Evolutionary conservation across 2,888 invertebrate genomes (phyloP).

Genomic region (Himalopsyche tibetana): DNA sequence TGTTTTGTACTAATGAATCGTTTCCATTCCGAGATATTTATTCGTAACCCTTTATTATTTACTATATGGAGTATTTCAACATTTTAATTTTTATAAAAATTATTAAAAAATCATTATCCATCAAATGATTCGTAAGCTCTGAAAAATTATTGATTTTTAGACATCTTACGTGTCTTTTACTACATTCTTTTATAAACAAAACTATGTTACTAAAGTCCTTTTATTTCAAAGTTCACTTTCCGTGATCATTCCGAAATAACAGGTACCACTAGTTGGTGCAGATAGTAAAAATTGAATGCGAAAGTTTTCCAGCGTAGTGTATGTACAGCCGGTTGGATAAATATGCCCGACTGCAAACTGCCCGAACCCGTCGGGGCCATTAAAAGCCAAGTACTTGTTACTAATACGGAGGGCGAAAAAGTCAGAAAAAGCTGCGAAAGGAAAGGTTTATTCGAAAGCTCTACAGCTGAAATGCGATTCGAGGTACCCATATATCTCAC

Average conservation of each 20-base stretch:
- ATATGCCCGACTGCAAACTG: conserved; percentile 41
- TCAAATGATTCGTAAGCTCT: too few relatives aligned
- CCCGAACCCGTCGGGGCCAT: conserved; percentile 38
- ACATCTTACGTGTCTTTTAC: too few relatives aligned
- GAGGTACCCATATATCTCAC: conserved; percentile 15
- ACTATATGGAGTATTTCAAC: too few relatives aligned
- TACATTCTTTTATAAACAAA: too few relatives aligned
- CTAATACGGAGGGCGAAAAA: conserved; percentile 40
- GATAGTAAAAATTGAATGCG: conserved; percentile 41
- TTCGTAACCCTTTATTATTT: too few relatives aligned
- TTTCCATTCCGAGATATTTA: too few relatives aligned
- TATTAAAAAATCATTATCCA: too few relatives aligned
- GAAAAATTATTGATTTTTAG: too few relatives aligned
- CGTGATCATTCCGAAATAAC: background rate
- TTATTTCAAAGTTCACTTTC: conserved; percentile 1
- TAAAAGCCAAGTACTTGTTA: conserved; percentile 43
- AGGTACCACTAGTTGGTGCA: conserved; percentile 7
- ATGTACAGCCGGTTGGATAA: conserved; percentile 19
- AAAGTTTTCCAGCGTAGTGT: conserved; percentile 6
- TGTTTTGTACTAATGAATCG: too few relatives aligned
- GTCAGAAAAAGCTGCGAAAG: conserved; percentile 37
- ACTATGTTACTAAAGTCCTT: background rate
- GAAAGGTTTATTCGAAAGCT: conserved; percentile 40
- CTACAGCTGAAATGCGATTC: conserved; percentile 16
- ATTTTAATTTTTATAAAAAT: too few relatives aligned